These are phyloP conservation scores for Aphodius granarius DNA, from an alignment of 2,888 invertebrate species.

Conservation along the genomic window DNA sequence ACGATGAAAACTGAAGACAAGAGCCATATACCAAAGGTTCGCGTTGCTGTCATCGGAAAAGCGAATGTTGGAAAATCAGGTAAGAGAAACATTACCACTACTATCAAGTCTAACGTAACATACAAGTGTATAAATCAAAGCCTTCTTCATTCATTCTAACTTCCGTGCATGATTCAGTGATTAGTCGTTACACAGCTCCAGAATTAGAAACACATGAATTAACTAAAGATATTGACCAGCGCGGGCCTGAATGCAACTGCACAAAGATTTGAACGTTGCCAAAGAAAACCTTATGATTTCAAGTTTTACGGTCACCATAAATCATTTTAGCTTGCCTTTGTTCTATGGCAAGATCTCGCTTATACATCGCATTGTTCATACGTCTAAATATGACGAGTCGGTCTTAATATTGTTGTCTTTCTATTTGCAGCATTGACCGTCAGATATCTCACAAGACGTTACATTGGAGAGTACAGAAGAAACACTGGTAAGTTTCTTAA, in stretches of 20 bases:
- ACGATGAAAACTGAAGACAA: conserved; percentile 67
- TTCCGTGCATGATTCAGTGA: neutral
- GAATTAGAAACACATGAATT: neutral
- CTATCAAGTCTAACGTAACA: too few species aligned
- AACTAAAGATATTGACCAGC: neutral
- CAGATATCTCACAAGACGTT: conserved; percentile 74
- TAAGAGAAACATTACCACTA: too few species aligned
- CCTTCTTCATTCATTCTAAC: neutral
- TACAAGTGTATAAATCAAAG: too few species aligned
- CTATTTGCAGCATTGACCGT: conserved; percentile 70
- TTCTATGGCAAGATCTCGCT: neutral
- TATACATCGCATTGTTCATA: too few species aligned
- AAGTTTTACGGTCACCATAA: neutral
- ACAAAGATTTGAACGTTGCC: neutral
- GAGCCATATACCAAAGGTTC: conserved; percentile 66
- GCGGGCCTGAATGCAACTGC: neutral
- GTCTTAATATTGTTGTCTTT: conserved; percentile 10
- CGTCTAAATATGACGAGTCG: neutral
- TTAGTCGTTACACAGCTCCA: neutral
- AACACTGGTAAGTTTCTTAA: conserved; percentile 65
- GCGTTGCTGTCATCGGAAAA: conserved; percentile 76
- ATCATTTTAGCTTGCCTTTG: neutral
- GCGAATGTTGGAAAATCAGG: conserved; percentile 81
- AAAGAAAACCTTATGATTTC: neutral
- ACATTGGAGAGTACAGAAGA: conserved; percentile 80